Evolutionary conservation across 2,888 invertebrate species (phyloP).

Genomic region (Erynnis tages): DNA sequence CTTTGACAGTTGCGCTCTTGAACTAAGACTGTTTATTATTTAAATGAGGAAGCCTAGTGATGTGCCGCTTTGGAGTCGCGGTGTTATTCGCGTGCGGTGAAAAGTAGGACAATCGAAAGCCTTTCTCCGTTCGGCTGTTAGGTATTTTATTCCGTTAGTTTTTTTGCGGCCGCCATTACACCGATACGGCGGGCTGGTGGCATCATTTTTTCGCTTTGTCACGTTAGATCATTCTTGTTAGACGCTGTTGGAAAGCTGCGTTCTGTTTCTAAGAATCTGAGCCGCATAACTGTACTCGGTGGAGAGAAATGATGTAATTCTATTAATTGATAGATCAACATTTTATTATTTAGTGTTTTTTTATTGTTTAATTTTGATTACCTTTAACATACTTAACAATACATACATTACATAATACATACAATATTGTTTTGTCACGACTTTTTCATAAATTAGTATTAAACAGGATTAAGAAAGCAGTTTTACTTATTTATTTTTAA

Average conservation of each 20-base stretch:
- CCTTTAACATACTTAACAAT: no score
- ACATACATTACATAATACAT: no score
- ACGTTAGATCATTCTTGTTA: slow-evolving; percentile 81
- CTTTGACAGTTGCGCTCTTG: slow-evolving; percentile 51
- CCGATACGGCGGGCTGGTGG: slow-evolving; percentile 71
- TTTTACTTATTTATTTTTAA: no score
- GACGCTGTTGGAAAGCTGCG: slow-evolving; percentile 72
- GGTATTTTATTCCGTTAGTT: slow-evolving; percentile 81
- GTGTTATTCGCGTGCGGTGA: slow-evolving; percentile 69
- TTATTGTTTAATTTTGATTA: no score
- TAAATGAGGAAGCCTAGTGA: slow-evolving; percentile 47
- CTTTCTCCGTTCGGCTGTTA: slow-evolving; percentile 77
- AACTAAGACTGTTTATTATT: slow-evolving; percentile 53
- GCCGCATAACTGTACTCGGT: slow-evolving; percentile 69
- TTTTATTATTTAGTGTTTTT: slow-evolving; percentile 32
- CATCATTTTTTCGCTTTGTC: slow-evolving; percentile 79
- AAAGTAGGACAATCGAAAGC: slow-evolving; percentile 82
- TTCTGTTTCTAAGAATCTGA: slow-evolving; percentile 63
- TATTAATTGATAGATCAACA: slow-evolving; percentile 42
- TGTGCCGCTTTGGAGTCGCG: slow-evolving; percentile 59
- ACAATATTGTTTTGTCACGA: no score
- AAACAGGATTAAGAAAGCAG: no score
- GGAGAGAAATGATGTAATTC: slow-evolving; percentile 70
- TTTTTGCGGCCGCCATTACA: slow-evolving; percentile 78
- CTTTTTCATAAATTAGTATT: no score